phyloP scores from a whole-genome alignment of 2,888 invertebrate species.

The Acrobasis consociella region DNA sequence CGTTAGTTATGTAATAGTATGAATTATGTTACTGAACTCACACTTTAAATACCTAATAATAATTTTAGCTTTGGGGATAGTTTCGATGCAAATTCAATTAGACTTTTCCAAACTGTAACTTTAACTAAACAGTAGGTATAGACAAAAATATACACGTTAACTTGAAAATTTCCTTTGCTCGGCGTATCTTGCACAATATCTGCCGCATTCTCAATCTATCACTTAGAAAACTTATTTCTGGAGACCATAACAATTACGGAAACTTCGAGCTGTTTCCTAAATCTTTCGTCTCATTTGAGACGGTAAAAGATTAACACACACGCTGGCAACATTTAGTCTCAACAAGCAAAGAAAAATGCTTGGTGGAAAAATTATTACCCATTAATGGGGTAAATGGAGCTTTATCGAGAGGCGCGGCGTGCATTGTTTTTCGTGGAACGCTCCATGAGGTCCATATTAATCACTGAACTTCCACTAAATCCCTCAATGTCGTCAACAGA shows the following conservation, averaged over 20 bases:
- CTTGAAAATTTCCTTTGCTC: no score
- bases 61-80: no score
- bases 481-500: constrained; percentile 52
- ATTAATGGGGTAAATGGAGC: constrained; percentile 39
- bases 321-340: constrained; percentile 1
- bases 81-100: no score
- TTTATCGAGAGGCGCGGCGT: constrained; percentile 34
- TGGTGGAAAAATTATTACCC: constrained; percentile 27
- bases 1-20: neutral
- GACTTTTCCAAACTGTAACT: no score
- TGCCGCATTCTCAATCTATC: no score
- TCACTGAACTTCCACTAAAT: constrained; percentile 49
- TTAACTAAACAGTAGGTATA: no score
- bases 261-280: neutral
- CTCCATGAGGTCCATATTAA: constrained; percentile 46
- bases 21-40: no score
- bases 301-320: neutral
- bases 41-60: no score
- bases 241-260: no score
- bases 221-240: no score
- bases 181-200: no score
- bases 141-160: no score
- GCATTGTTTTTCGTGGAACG: constrained; percentile 41
- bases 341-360: constrained; percentile 2
- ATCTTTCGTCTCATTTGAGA: neutral